Percentiles rank a stretch among this genome's conserved stretches.
Evolutionary conservation across 2,797 vertebrate genomes (phyloP).

Genomic region (Microctenopoma lineatum): DNA sequence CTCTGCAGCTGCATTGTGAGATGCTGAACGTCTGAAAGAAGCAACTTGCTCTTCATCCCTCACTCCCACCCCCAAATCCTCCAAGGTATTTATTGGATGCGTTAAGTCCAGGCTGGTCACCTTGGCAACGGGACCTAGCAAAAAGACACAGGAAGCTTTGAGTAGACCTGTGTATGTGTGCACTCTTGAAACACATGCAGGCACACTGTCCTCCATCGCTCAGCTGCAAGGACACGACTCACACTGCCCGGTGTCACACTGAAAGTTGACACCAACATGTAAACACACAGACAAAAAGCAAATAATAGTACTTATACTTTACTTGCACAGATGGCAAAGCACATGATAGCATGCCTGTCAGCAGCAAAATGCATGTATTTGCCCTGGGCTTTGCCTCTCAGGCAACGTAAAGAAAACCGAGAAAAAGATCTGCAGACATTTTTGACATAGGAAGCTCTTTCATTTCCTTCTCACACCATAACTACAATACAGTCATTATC

Average conservation of each 20-base stretch:
- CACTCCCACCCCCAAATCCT: slow-evolving; percentile 39
- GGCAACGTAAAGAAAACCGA: background rate
- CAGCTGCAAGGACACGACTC: slow-evolving; percentile 52
- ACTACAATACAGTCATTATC: background rate
- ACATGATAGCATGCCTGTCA: background rate
- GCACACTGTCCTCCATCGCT: slow-evolving; percentile 38
- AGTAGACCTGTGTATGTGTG: slow-evolving; percentile 31
- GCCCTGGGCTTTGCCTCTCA: background rate
- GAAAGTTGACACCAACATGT: slow-evolving; percentile 31
- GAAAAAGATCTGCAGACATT: background rate
- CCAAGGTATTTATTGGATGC: slow-evolving; percentile 54
- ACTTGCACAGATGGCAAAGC: background rate
- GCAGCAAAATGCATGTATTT: background rate
- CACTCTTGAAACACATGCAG: slow-evolving; percentile 49
- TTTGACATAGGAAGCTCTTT: background rate
- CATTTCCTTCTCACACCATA: too few species aligned
- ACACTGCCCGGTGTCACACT: slow-evolving; percentile 32
- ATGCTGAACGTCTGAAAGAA: slow-evolving; percentile 52
- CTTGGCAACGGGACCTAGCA: slow-evolving; percentile 66
- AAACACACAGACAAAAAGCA: background rate
- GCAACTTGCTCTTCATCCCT: slow-evolving; percentile 23
- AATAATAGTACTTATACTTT: background rate
- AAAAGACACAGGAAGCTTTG: slow-evolving; percentile 54
- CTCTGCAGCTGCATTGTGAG: slow-evolving; percentile 35
- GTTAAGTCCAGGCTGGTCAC: slow-evolving; percentile 50